Conservation (phyloP, 1,140 invertebrate species). For the Diorhabda carinulata region DNA sequence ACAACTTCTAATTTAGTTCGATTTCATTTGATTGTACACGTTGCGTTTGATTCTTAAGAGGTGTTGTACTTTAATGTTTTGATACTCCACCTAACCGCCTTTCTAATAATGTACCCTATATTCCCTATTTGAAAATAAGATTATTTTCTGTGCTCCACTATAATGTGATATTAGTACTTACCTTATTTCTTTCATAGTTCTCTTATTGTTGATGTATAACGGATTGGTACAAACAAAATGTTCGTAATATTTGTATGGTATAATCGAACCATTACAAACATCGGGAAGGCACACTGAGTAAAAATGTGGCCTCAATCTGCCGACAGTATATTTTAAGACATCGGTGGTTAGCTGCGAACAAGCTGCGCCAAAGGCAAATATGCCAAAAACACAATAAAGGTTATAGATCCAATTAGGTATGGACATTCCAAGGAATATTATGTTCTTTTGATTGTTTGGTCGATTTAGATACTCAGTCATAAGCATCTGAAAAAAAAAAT, state of each 20-base stretch:
- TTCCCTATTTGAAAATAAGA: no score
- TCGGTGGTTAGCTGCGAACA: slow-evolving; percentile 81
- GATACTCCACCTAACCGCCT: no score
- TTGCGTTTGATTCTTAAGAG: no score
- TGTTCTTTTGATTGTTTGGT: slow-evolving; percentile 48
- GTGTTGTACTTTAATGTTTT: no score
- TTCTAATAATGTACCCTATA: no score
- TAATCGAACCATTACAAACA: slow-evolving; percentile 52
- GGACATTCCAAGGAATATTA: slow-evolving; percentile 53
- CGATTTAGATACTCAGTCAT: slow-evolving; percentile 58
- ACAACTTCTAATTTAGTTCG: no score
- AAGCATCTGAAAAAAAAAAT: slow-evolving; percentile 57
- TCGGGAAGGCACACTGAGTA: slow-evolving; percentile 68
- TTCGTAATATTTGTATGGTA: slow-evolving; percentile 61
- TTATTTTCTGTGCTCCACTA: no score
- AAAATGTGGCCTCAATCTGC: slow-evolving; percentile 89
- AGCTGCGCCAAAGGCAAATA: slow-evolving; percentile 83
- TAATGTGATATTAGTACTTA: slow-evolving; percentile 29
- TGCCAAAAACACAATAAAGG: slow-evolving; percentile 68
- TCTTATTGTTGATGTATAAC: slow-evolving; percentile 47
- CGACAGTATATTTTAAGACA: slow-evolving; percentile 88
- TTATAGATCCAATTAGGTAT: slow-evolving; percentile 68
- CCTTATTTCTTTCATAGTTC: slow-evolving; percentile 65
- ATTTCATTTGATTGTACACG: no score
- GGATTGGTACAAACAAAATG: slow-evolving; percentile 59